Evolutionary conservation across 2,888 invertebrate species (phyloP).

Genomic region (Matsumyia berberina): DNA sequence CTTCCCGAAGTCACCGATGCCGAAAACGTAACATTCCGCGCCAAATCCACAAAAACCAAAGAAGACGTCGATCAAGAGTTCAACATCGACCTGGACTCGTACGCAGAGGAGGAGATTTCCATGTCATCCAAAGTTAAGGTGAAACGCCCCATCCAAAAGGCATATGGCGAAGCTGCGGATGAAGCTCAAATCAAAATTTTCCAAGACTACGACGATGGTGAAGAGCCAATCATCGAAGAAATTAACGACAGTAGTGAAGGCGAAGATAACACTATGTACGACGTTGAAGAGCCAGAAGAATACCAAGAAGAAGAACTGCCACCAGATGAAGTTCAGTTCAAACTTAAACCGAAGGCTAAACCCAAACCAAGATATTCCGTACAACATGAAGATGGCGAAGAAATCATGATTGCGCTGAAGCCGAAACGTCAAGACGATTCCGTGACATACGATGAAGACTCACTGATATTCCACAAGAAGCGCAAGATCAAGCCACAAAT

Average conservation of each 20-base stretch:
- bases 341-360: conserved; percentile 84
- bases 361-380: conserved; percentile 85
- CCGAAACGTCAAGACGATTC: conserved; percentile 85
- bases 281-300: conserved; percentile 85
- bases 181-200: conserved; percentile 90
- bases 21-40: conserved; percentile 92
- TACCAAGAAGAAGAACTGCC: conserved; percentile 86
- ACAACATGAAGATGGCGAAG: conserved; percentile 86
- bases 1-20: conserved; percentile 90
- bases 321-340: conserved; percentile 84
- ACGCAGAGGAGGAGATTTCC: conserved; percentile 94
- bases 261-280: conserved; percentile 85
- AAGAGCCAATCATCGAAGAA: conserved; percentile 87
- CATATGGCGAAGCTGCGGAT: conserved; percentile 91
- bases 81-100: conserved; percentile 92
- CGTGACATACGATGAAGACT: conserved; percentile 87
- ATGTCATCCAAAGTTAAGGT: conserved; percentile 93
- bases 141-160: conserved; percentile 89
- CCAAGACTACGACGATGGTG: conserved; percentile 87
- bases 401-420: conserved; percentile 85
- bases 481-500: conserved; percentile 88
- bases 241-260: conserved; percentile 86
- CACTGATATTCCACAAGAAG: conserved; percentile 89
- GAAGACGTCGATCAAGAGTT: conserved; percentile 96
- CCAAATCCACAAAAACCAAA: conserved; percentile 90